Evolutionary conservation across 1,140 invertebrate species (phyloP).

Genomic region (Drosophila seguyi): DNA sequence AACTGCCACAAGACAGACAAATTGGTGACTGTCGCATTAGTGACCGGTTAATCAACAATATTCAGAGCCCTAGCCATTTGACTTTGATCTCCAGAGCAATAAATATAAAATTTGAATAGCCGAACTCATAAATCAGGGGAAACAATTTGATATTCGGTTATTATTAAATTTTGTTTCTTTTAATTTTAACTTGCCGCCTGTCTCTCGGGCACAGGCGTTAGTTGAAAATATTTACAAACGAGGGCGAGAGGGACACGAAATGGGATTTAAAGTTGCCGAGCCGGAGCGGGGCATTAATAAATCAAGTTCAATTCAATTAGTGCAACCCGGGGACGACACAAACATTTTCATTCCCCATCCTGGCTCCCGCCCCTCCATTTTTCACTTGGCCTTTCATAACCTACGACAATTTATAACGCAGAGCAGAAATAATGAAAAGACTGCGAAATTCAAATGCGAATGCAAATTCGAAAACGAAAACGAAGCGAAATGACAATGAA

Average conservation of each 20-base stretch:
- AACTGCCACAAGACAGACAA: not conserved
- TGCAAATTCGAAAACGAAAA: slow-evolving; percentile 42
- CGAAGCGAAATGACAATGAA: slow-evolving; percentile 31
- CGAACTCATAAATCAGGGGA: slow-evolving; percentile 56
- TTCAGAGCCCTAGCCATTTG: slow-evolving; percentile 12
- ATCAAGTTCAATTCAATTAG: slow-evolving; percentile 84
- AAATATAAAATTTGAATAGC: slow-evolving; percentile 48
- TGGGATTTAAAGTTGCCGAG: slow-evolving; percentile 62
- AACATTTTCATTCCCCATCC: slow-evolving; percentile 42
- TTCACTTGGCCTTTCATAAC: slow-evolving; percentile 64
- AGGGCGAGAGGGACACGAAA: slow-evolving; percentile 34
- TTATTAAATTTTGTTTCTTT: slow-evolving; percentile 38
- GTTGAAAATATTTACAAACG: slow-evolving; percentile 42
- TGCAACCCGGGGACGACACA: slow-evolving; percentile 57
- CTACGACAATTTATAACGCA: slow-evolving; percentile 79
- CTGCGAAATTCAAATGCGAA: slow-evolving; percentile 56
- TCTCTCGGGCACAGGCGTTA: slow-evolving; percentile 25
- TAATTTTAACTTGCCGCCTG: slow-evolving; percentile 13
- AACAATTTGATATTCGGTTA: slow-evolving; percentile 45
- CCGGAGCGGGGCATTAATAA: slow-evolving; percentile 60
- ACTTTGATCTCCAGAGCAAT: slow-evolving; percentile 44
- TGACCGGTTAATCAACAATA: slow-evolving; percentile 28
- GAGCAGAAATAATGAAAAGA: slow-evolving; percentile 26
- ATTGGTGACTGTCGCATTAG: slow-evolving; percentile 29
- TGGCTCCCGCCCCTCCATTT: not conserved